Base-by-base conservation (phyloP, 2,888 invertebrate species). In the Pinctada fucata region DNA sequence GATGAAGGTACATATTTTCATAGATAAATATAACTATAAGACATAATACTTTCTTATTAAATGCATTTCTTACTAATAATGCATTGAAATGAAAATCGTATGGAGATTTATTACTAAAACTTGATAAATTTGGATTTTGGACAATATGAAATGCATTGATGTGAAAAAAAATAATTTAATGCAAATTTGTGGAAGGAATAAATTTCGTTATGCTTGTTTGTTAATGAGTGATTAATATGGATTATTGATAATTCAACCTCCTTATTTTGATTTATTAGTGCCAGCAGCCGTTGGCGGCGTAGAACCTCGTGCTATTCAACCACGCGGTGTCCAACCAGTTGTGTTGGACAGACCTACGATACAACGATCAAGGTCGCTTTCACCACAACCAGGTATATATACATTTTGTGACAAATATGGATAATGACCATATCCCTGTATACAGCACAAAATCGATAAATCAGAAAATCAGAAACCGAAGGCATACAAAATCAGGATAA, bases 361-460 rank as follows among this genome's bases (percentile, higher is more conserved):
- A 13, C 58, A 58, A 58, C 51, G 52, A 13, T 52, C 72, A 16
- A 72, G 51, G 3, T 72, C 52, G 72, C 47, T 72, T 45, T 72
- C 72, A 45, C 72, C 72, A 45, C 72, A 72, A 47, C 72, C 72
- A 72, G 72, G 72, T 72, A 3, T 49, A 51, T 69, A 49, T 49
- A 13, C 6, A 50, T 48, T 69, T 13, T 47, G 49, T n/a, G 31
- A 31, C 31, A 31, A 31, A 31, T 31, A 31, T 31, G 31, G 31
- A 31, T 31, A 31, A 31, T 31, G 31, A 31, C 31, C 31, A 31
- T 31, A 31, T 31, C 31, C 31, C 31, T 31, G 31, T 31, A 31
- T 31, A 31, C 31, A 31, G 31, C 31, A 31, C 31, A 31, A 31
- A 31, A 31, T 31, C 31, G 31, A 31, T 31, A 31, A 31, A 1